Evolutionary conservation across 1,140 invertebrate genomes (phyloP).

Genomic region (Euwallacea similis): DNA sequence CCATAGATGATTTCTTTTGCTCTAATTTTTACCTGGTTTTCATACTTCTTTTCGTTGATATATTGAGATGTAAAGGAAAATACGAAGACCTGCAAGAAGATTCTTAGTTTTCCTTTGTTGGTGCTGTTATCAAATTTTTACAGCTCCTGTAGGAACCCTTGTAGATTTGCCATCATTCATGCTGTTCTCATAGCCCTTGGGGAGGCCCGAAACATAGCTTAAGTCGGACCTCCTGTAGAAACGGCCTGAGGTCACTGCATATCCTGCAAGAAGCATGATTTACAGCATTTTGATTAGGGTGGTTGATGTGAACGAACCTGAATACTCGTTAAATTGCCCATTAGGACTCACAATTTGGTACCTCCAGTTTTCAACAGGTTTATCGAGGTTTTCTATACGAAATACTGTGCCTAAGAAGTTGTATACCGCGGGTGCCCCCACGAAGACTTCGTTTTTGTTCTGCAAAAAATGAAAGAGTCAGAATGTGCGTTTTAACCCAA

Average conservation of each 20-base stretch:
- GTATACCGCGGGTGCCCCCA: slow-evolving; percentile 55
- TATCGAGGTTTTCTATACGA: slow-evolving; percentile 36
- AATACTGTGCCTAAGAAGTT: slow-evolving; percentile 53
- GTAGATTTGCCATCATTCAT: neutral
- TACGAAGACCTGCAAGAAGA: no score
- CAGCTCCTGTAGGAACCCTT: no score
- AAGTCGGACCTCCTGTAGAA: slow-evolving; percentile 50
- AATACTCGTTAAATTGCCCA: slow-evolving; percentile 27
- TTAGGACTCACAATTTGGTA: slow-evolving; percentile 20
- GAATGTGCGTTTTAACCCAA: slow-evolving; percentile 15
- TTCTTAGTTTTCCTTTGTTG: no score
- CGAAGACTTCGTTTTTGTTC: slow-evolving; percentile 44
- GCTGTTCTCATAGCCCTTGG: slow-evolving; percentile 48
- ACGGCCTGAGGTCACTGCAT: slow-evolving; percentile 59
- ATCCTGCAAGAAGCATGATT: slow-evolving; percentile 53
- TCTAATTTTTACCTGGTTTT: neutral
- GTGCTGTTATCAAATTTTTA: no score
- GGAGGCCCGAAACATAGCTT: slow-evolving; percentile 56
- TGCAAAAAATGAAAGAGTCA: slow-evolving; percentile 13
- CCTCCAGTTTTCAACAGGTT: neutral
- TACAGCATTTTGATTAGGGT: neutral
- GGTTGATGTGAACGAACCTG: neutral
- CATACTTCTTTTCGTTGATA: neutral
- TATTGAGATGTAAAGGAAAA: no score
- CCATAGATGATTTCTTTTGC: slow-evolving; percentile 38